Evolutionary conservation across 2,113 vertebrate species (phyloP).

Genomic region (Macquaria ambigua): DNA sequence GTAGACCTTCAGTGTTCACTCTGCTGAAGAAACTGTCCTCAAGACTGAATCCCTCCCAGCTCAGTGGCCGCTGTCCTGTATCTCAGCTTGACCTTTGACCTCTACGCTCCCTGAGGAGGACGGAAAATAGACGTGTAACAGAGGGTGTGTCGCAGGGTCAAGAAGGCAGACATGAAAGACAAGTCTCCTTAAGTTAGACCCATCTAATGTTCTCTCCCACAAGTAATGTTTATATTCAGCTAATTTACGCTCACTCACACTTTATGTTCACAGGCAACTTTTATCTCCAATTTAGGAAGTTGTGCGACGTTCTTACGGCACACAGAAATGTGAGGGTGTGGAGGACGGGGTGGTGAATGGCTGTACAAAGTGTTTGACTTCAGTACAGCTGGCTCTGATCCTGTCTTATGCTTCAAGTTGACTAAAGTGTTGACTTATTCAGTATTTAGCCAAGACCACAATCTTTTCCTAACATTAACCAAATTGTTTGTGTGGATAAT

Average conservation of each 20-base stretch:
- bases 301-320: not conserved
- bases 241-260: not conserved
- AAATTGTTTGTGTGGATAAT: too few species aligned
- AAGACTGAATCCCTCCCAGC: not conserved
- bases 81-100: constrained; percentile 19
- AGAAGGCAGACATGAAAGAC: not conserved
- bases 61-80: not conserved
- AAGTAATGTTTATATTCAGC: not conserved
- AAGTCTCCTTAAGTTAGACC: not conserved
- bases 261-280: not conserved
- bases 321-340: not conserved
- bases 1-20: not conserved
- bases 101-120: constrained; percentile 7
- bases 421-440: not conserved
- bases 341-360: not conserved
- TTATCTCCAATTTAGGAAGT: not conserved
- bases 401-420: not conserved
- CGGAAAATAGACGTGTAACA: not conserved
- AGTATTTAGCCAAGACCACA: not conserved
- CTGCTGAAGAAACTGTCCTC: not conserved
- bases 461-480: not conserved
- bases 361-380: not conserved
- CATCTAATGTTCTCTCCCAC: not conserved
- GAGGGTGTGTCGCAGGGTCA: not conserved
- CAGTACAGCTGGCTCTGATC: not conserved